phyloP scores from a whole-genome alignment of 1,140 invertebrate species.

The Marisa cornuarietis region DNA sequence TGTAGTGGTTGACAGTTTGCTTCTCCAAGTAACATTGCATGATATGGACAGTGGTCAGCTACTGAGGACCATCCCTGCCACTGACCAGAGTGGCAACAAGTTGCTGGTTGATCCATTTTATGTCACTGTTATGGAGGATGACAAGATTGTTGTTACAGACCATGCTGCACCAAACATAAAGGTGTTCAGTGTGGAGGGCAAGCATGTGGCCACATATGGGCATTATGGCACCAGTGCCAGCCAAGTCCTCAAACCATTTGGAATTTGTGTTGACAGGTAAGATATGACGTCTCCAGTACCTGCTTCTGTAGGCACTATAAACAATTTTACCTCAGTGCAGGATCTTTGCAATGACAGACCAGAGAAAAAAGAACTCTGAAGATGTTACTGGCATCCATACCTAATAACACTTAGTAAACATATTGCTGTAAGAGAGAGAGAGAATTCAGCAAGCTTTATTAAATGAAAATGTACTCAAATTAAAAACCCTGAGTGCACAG shows the following conservation, averaged over 20 bases:
- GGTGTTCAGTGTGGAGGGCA: constrained; percentile 46
- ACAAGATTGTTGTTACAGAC: constrained; percentile 57
- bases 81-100: constrained; percentile 35
- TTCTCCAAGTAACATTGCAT: constrained; percentile 47
- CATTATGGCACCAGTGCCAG: constrained; percentile 52
- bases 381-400: too few relatives aligned
- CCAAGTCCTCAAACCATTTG: constrained; percentile 58
- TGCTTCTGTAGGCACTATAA: too few relatives aligned
- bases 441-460: too few relatives aligned
- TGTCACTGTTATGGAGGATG: constrained; percentile 42
- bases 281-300: too few relatives aligned
- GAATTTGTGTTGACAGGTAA: constrained; percentile 53
- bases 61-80: constrained; percentile 43
- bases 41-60: constrained; percentile 46
- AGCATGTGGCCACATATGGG: constrained; percentile 46
- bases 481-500: too few relatives aligned
- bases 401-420: too few relatives aligned
- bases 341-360: too few relatives aligned
- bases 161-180: constrained; percentile 60
- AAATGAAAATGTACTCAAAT: too few relatives aligned
- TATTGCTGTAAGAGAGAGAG: too few relatives aligned
- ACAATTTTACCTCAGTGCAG: too few relatives aligned
- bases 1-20: constrained; percentile 56
- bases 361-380: too few relatives aligned
- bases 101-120: constrained; percentile 59